phyloP scores from a whole-genome alignment of 37 sponge, comb jelly and placozoan genomes.

The Corticium candelabrum region DNA sequence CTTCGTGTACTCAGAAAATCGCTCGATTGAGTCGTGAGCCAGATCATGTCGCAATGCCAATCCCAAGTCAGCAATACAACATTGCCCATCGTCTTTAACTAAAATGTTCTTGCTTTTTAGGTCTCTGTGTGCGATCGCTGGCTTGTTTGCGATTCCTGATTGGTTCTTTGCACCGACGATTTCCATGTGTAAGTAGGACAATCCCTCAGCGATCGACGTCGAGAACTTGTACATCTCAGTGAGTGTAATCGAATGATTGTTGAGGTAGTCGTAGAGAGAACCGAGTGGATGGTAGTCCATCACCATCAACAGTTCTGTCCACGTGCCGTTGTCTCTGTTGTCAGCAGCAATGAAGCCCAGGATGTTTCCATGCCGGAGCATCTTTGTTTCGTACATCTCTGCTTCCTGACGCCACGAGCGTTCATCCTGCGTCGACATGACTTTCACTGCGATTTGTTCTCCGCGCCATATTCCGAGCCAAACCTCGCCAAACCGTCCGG shows the following conservation, averaged over 20 bases:
- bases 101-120: constrained; percentile 81
- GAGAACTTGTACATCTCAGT: constrained; percentile 41
- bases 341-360: constrained; percentile 80
- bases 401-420: constrained; percentile 72
- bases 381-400: constrained; percentile 74
- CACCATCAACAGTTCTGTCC: constrained; percentile 89
- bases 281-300: constrained; percentile 86
- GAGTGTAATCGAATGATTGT: constrained; percentile 21
- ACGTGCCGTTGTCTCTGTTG: constrained; percentile 55
- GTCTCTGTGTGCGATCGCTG: constrained; percentile 87
- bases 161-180: constrained; percentile 46
- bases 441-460: constrained; percentile 85
- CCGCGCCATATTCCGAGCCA: constrained; percentile 55
- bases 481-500: constrained; percentile 87
- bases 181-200: constrained; percentile 82
- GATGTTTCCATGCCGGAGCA: constrained; percentile 82
- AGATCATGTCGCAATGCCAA: constrained; percentile 45
- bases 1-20: not conserved
- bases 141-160: constrained; percentile 59
- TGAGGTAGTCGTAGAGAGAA: constrained; percentile 88
- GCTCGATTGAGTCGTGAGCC: not conserved
- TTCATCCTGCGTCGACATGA: constrained; percentile 67
- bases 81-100: constrained; percentile 55
- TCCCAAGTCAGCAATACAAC: constrained; percentile 89
- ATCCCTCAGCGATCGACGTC: constrained; percentile 52